Percentiles rank a stretch among this genome's conserved stretches.
Conservation (phyloP, 2,888 invertebrate genomes). For the Sipha maydis region DNA sequence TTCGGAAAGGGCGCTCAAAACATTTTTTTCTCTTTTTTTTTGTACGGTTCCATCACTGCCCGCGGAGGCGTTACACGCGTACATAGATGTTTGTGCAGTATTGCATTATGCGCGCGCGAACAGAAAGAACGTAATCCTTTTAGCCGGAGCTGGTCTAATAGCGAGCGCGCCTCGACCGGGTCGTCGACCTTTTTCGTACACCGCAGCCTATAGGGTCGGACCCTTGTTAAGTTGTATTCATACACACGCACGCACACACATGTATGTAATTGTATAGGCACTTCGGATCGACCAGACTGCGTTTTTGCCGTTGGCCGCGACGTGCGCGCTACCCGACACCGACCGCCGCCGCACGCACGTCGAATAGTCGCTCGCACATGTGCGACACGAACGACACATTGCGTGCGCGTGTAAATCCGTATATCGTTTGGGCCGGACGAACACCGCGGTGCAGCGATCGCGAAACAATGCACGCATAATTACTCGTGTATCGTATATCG, state of each 20-base stretch:
- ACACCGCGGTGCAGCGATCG: too few species aligned
- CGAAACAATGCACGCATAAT: too few species aligned
- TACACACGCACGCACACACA: background rate
- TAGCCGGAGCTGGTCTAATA: background rate
- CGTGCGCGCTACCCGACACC: background rate
- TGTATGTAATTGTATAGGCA: too few species aligned
- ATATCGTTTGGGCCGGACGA: too few species aligned
- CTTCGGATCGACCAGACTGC: background rate
- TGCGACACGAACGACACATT: background rate
- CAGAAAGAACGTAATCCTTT: background rate
- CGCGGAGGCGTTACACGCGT: too few species aligned
- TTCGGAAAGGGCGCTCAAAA: too few species aligned
- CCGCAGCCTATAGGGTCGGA: background rate
- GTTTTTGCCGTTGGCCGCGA: background rate
- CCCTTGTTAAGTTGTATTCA: background rate
- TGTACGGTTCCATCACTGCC: too few species aligned
- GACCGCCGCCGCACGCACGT: background rate
- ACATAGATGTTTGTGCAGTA: too few species aligned
- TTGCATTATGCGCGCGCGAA: too few species aligned
- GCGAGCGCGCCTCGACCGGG: background rate
- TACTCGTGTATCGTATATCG: too few species aligned
- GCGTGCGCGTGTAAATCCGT: background rate
- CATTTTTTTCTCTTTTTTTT: too few species aligned
- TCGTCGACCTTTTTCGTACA: constrained; percentile 29
- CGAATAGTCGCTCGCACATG: constrained; percentile 37